Conservation (phyloP, 2,797 vertebrate species). For the Phalloptychus januarius region DNA sequence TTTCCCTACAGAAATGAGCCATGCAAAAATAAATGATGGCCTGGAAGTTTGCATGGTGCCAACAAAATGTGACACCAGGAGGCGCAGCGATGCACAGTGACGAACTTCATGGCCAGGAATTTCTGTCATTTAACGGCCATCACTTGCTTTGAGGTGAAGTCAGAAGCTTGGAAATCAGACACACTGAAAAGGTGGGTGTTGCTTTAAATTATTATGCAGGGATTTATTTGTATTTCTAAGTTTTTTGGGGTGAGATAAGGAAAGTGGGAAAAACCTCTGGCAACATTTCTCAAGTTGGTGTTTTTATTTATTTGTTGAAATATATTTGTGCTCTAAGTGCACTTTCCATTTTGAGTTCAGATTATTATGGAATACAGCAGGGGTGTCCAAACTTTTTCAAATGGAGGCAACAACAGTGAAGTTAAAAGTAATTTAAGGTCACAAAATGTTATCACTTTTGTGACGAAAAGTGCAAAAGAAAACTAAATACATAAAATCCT, state of each 20-base stretch:
- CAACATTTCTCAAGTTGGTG: neutral
- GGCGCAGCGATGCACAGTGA: neutral
- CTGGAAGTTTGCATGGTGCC: neutral
- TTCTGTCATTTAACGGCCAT: neutral
- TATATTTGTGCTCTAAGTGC: neutral
- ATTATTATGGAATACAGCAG: neutral
- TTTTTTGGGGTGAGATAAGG: neutral
- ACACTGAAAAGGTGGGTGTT: neutral
- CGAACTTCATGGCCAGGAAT: too few species aligned
- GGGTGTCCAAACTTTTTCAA: too few species aligned
- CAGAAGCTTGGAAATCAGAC: neutral
- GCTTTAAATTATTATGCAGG: neutral
- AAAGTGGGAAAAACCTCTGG: neutral
- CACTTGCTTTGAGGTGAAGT: neutral
- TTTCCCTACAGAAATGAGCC: constrained; percentile 4
- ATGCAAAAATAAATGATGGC: neutral
- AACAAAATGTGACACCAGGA: neutral
- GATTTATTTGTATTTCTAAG: neutral
- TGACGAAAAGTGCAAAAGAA: too few species aligned
- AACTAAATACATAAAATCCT: too few species aligned
- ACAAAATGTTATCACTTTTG: too few species aligned
- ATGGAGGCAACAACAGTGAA: too few species aligned
- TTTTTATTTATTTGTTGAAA: neutral
- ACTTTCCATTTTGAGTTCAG: neutral
- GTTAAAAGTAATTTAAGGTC: too few species aligned